These are phyloP conservation scores for Ictalurus punctatus DNA, from an alignment of 2,113 vertebrate genomes.

Conservation along the genomic window DNA sequence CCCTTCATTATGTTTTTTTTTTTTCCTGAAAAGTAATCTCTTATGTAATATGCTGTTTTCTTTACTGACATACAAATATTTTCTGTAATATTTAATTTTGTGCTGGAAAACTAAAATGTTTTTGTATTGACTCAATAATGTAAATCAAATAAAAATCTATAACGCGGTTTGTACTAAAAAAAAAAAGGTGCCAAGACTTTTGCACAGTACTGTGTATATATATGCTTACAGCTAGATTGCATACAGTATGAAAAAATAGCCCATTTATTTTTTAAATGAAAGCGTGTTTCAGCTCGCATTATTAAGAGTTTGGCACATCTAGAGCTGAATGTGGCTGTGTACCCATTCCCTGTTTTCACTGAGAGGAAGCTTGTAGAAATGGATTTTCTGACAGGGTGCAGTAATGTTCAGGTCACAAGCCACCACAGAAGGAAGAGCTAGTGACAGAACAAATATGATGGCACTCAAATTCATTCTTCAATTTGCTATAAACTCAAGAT, in stretches of 20 bases:
- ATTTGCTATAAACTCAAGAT: no score
- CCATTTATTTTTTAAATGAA: neutral
- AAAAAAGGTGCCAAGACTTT: no score
- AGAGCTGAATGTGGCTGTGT: neutral
- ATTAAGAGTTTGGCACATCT: constrained; percentile 3
- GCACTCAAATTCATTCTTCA: neutral
- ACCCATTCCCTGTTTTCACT: neutral
- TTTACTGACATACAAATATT: no score
- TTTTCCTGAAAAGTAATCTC: no score
- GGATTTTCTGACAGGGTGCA: neutral
- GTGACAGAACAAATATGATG: neutral
- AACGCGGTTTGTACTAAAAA: no score
- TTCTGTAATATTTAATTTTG: no score
- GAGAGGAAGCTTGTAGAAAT: neutral
- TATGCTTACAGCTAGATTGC: neutral
- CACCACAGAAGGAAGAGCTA: neutral
- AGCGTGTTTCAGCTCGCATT: neutral
- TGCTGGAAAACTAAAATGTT: no score
- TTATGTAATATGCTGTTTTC: no score
- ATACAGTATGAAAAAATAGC: neutral
- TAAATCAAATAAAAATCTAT: no score
- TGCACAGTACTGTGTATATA: no score
- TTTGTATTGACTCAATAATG: no score
- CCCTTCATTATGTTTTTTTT: no score
- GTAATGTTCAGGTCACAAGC: neutral